These are phyloP conservation scores for Micrastur ruficollis DNA, from an alignment of 2,797 vertebrate genomes.

Conservation along the genomic window DNA sequence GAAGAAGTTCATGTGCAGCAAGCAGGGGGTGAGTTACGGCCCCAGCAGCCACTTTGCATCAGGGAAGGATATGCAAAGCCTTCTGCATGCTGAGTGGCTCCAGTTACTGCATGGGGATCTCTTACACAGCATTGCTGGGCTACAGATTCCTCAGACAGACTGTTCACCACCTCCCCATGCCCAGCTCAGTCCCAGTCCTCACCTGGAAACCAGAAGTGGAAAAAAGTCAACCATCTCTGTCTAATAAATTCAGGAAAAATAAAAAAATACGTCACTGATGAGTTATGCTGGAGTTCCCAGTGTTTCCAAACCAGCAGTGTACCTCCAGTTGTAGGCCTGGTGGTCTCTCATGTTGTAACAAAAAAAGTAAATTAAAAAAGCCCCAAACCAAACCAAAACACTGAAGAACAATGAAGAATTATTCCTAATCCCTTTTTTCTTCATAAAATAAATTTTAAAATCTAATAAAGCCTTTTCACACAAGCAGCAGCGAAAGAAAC, in stretches of 20 bases:
- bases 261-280: background rate
- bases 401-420: background rate
- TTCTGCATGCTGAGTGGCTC: background rate
- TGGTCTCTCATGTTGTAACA: background rate
- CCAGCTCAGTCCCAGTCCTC: background rate
- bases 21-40: background rate
- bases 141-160: background rate
- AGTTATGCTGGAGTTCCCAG: background rate
- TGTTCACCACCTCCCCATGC: background rate
- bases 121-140: accelerated
- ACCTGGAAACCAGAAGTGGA: background rate
- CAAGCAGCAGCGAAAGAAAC: background rate
- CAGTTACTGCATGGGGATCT: accelerated
- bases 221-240: background rate
- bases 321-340: background rate
- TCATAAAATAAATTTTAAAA: background rate
- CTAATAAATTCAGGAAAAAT: background rate
- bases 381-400: background rate
- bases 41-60: background rate
- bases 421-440: background rate
- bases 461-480: background rate
- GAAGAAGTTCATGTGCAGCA: background rate
- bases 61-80: background rate
- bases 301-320: background rate
- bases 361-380: background rate